phyloP scores from a whole-genome alignment of 2,797 vertebrate species.

The Acestrorhynchus altus region DNA sequence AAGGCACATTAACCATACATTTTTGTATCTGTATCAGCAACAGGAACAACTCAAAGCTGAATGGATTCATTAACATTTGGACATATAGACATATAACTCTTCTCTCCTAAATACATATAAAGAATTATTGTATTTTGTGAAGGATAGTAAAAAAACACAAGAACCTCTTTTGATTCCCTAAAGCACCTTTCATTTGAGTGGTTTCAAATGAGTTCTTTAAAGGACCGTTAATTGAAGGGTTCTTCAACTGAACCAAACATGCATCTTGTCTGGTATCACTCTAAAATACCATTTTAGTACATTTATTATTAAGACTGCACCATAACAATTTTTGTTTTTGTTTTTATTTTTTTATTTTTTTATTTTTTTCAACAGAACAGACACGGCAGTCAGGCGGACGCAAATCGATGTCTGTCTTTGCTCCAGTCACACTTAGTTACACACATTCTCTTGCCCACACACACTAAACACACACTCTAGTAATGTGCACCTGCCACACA shows the following conservation, averaged over 20 bases:
- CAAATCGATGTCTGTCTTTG: constrained; percentile 54
- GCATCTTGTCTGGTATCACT: background rate
- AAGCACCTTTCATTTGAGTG: background rate
- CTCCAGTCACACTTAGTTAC: constrained; percentile 51
- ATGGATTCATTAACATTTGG: too few relatives aligned
- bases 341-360: background rate
- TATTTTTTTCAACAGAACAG: constrained; percentile 38
- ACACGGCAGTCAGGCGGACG: constrained; percentile 52
- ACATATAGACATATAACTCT: too few relatives aligned
- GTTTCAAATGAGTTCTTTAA: too few relatives aligned
- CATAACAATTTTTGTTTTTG: background rate
- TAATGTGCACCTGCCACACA: constrained; percentile 40
- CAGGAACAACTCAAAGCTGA: too few relatives aligned
- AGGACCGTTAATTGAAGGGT: background rate
- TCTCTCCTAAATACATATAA: background rate
- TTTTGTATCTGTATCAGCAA: too few relatives aligned
- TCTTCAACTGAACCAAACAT: background rate
- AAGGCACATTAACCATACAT: too few relatives aligned
- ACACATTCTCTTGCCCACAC: constrained; percentile 32
- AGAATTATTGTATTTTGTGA: background rate
- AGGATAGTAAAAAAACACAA: background rate
- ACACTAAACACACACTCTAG: constrained; percentile 28
- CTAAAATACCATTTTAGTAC: background rate
- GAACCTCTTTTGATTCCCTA: background rate
- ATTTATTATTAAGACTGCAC: background rate